Evolutionary conservation across 1,140 invertebrate species (phyloP), one percentile per base, ranked within the genome.

Genomic region (Trichonephila clavipes): DNA sequence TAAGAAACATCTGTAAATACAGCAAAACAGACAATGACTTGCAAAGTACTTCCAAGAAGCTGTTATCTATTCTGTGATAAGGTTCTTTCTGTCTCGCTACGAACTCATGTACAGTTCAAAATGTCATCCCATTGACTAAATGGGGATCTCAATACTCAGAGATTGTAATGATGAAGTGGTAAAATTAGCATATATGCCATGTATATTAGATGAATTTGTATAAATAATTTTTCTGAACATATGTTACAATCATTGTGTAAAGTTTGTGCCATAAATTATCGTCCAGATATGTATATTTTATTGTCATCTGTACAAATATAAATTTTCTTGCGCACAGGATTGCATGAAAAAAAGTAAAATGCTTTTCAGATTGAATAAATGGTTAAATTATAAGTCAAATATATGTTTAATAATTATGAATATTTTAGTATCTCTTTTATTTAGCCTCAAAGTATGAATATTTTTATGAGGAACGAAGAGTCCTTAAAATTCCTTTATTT

Each of bases 161-260:
- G 21, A 88, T 88, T n/a, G 18, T 19, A n/a, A 83, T n/a, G 19
- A n/a, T 19, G 59, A 12, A 87, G 51, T n/a, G n/a, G 28, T 62
- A 64, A 88, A 88, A 66, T 88, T 24, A 59, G 44, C 6, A 21
- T 28, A 87, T 88, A 24, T 89, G 66, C 85, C 85, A 87, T 89
- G 69, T 89, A 89, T 14, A 89, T 89, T 72, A 89, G 88, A 89
- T 77, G 19, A n/a, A 59, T 72, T 72, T 89, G 69, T 89, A 89
- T 24, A 72, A 89, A 72, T 72, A 72, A 89, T 8, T 34, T 61
- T 86, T 72, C 66, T 72, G 64, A 87, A 51, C 34, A 59, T 89
- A 77, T 89, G 34, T 58, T 58, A 69, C 88, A 89, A 89, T 89
- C 88, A 89, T 58, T 89, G 44, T 72, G 58, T 58, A 88, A 58